Conservation (phyloP, 2,888 invertebrate species). For the Pycnomerus fuliginosus region DNA sequence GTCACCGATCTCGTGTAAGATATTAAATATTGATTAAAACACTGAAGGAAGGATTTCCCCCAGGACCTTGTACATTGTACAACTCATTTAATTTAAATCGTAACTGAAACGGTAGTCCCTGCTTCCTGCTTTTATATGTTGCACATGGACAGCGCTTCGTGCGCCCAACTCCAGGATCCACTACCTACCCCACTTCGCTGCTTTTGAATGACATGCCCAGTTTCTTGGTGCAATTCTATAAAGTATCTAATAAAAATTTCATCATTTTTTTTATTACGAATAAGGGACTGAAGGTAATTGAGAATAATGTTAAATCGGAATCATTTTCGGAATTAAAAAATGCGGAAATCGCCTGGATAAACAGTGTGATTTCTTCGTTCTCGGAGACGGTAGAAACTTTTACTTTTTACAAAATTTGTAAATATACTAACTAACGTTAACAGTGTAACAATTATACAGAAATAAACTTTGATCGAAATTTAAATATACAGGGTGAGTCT, state of each 20-base stretch:
- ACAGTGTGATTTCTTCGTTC: no score
- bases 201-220: conserved; percentile 17
- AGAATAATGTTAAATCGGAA: conserved; percentile 13
- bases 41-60: conserved; percentile 6
- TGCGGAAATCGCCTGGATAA: no score
- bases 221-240: no score
- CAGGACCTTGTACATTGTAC: conserved; percentile 12
- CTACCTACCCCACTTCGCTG: conserved; percentile 15
- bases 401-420: no score
- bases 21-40: conserved; percentile 15
- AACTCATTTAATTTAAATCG: conserved; percentile 15
- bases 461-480: no score
- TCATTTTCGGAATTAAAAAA: conserved; percentile 13
- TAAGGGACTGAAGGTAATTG: conserved; percentile 11
- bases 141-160: conserved; percentile 13
- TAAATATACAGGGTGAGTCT: no score
- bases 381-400: no score
- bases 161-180: conserved; percentile 7
- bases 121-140: no score
- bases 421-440: no score
- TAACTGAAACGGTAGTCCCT: conserved; percentile 10
- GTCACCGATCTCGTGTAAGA: conserved; percentile 12
- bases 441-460: no score
- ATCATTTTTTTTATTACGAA: no score
- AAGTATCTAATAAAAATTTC: no score